Percentiles rank a stretch among this genome's conserved stretches.
Evolutionary conservation across 1,140 invertebrate species (phyloP).

Genomic region (Euschistus heros): DNA sequence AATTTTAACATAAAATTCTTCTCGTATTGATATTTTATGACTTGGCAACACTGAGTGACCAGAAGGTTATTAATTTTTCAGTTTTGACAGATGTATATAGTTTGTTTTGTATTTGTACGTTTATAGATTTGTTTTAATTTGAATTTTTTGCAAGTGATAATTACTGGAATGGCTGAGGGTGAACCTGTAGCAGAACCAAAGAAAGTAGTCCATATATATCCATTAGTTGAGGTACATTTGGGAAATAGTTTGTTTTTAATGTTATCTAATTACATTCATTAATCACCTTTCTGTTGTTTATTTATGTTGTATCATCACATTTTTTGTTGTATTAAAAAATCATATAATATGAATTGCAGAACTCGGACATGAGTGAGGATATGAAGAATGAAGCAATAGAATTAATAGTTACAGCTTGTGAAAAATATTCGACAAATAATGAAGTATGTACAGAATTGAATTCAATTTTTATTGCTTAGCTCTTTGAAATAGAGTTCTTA

Average conservation of each 20-base stretch:
- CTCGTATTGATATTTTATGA: too few relatives aligned
- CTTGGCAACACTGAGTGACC: too few relatives aligned
- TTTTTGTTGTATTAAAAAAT: background rate
- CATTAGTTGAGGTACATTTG: slow-evolving; percentile 51
- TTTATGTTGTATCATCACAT: background rate
- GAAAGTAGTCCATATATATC: slow-evolving; percentile 62
- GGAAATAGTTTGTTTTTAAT: slow-evolving; percentile 5
- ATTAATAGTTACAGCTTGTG: slow-evolving; percentile 78
- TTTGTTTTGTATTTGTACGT: too few relatives aligned
- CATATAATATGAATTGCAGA: slow-evolving; percentile 40
- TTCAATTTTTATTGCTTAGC: too few relatives aligned
- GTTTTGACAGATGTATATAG: too few relatives aligned
- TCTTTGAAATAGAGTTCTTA: too few relatives aligned
- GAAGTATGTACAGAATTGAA: slow-evolving; percentile 52
- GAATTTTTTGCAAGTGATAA: background rate
- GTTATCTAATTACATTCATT: background rate
- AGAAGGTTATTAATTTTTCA: too few relatives aligned
- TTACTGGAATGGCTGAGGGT: slow-evolving; percentile 24
- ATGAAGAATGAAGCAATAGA: slow-evolving; percentile 82
- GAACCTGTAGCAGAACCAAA: slow-evolving; percentile 40
- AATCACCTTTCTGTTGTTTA: background rate
- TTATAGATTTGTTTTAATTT: background rate
- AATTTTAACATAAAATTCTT: too few relatives aligned
- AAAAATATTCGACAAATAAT: slow-evolving; percentile 78
- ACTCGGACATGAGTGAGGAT: slow-evolving; percentile 84